Evolutionary conservation across 2,113 vertebrate species (phyloP).

Genomic region (Phalacrocorax pelagicus): DNA sequence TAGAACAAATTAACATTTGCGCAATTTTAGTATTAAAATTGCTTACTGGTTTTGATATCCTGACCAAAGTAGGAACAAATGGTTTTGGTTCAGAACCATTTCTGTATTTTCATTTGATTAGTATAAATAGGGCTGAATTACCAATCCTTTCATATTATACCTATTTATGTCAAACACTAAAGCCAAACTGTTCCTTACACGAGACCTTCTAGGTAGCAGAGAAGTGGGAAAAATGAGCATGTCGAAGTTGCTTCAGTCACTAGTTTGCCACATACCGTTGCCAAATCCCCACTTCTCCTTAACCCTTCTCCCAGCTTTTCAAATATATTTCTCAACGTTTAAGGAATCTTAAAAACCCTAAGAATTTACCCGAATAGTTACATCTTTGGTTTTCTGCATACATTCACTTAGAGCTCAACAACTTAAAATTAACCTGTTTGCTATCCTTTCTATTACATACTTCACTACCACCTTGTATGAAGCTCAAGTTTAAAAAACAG

Average conservation of each 20-base stretch:
- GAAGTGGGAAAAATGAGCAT: accelerated
- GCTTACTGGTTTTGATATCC: neutral
- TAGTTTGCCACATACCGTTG: neutral
- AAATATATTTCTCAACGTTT: neutral
- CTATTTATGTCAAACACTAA: neutral
- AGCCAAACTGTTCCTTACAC: neutral
- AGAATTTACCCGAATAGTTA: neutral
- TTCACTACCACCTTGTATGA: neutral
- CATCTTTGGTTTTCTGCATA: neutral
- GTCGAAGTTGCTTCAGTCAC: neutral
- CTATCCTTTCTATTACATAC: neutral
- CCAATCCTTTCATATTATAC: neutral
- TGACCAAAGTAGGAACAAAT: neutral
- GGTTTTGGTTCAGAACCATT: neutral
- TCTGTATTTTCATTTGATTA: neutral
- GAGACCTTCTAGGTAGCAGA: neutral
- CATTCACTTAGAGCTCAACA: neutral
- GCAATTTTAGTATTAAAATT: neutral
- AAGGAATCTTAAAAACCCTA: neutral
- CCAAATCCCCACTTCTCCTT: neutral
- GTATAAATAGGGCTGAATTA: neutral
- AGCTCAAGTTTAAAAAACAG: neutral
- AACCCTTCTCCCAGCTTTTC: neutral
- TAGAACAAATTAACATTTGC: neutral
- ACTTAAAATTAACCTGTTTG: neutral